Evolutionary conservation across 1,140 invertebrate genomes (phyloP).

Genomic region (Heliothis virescens): DNA sequence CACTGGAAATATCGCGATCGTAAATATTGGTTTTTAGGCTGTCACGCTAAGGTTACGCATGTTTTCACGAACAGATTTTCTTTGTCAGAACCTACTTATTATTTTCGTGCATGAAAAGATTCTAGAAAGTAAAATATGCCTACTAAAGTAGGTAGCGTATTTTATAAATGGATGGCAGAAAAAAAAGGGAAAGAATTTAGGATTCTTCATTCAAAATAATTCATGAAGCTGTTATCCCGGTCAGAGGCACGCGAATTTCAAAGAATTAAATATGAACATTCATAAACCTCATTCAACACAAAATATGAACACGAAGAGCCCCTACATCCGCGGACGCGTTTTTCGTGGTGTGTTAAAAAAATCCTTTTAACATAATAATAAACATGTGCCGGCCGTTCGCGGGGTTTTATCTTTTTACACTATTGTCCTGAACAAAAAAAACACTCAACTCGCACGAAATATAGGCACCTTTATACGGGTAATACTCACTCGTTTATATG

Average conservation of each 20-base stretch:
- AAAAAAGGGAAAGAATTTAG: slow-evolving; percentile 27
- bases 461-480: slow-evolving; percentile 24
- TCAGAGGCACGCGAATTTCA: slow-evolving; percentile 10
- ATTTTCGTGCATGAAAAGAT: not conserved
- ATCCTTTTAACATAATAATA: slow-evolving; percentile 30
- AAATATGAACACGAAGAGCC: slow-evolving; percentile 33
- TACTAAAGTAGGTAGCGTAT: not conserved
- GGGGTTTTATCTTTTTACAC: slow-evolving; percentile 35
- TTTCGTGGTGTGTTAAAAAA: slow-evolving; percentile 38
- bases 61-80: slow-evolving; percentile 9
- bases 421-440: slow-evolving; percentile 30
- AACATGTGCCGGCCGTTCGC: slow-evolving; percentile 26
- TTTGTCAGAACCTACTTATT: not conserved
- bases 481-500: slow-evolving; percentile 35
- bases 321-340: not conserved
- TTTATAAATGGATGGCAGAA: not conserved
- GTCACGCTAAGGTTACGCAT: slow-evolving; percentile 23
- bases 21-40: slow-evolving; percentile 32
- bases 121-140: too few relatives aligned
- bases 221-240: slow-evolving; percentile 25
- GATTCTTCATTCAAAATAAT: slow-evolving; percentile 36
- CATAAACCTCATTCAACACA: slow-evolving; percentile 38
- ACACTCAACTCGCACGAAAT: slow-evolving; percentile 36
- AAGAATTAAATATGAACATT: slow-evolving; percentile 47
- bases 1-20: not conserved